phyloP scores from a whole-genome alignment of 1,140 invertebrate genomes.

The Zeugodacus cucurbitae region DNA sequence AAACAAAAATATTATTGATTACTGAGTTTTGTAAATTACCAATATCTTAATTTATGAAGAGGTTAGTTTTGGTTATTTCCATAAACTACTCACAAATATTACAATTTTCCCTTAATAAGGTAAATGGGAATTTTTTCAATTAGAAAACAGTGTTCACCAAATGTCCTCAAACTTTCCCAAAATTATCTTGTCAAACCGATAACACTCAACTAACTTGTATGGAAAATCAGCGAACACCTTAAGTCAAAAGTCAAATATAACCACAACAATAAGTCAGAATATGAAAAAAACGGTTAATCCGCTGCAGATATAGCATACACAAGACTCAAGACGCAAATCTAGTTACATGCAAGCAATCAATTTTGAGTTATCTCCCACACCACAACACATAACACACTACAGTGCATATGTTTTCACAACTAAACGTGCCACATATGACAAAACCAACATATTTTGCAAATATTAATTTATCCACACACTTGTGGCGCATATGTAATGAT shows the following conservation, averaged over 20 bases:
- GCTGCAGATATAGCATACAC: background rate
- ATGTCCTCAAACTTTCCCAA: background rate
- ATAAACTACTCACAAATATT: no score
- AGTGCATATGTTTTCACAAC: background rate
- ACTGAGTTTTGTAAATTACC: no score
- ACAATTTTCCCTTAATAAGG: no score
- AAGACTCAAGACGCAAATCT: background rate
- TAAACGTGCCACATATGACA: slow-evolving; percentile 1
- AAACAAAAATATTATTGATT: no score
- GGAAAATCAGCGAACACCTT: background rate
- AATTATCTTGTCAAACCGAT: background rate
- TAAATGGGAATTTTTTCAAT: no score
- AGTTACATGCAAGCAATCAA: background rate
- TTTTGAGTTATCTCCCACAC: background rate
- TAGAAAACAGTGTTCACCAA: background rate
- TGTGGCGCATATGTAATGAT: background rate
- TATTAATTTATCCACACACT: background rate
- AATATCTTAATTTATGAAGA: no score
- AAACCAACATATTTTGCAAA: background rate
- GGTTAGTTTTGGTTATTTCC: no score
- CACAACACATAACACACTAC: background rate
- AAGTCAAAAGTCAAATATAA: background rate
- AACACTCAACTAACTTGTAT: background rate
- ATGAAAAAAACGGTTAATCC: background rate
- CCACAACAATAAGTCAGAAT: background rate